Evolutionary conservation across 2,797 vertebrate species (phyloP).

Genomic region (Tympanoctomys barrerae): DNA sequence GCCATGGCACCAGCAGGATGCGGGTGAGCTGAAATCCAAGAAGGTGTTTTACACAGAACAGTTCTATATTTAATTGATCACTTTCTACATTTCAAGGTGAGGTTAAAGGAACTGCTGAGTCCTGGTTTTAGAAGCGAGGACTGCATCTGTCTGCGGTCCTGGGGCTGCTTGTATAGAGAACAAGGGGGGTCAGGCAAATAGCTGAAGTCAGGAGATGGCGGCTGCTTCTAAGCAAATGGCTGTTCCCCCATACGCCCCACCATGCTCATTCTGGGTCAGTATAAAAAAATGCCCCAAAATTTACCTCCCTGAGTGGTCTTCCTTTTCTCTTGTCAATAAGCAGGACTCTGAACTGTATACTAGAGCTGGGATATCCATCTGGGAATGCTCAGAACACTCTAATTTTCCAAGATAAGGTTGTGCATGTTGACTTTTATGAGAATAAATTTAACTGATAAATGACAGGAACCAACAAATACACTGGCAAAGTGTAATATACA

Average conservation of each 20-base stretch:
- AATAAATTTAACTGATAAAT: conserved; percentile 53
- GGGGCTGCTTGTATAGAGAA: not conserved
- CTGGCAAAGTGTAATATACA: not conserved
- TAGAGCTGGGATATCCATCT: not conserved
- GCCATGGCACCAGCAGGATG: conserved; percentile 40
- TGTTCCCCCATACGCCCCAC: not conserved
- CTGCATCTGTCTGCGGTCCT: not conserved
- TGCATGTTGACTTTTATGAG: conserved; percentile 49
- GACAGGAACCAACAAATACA: conserved; percentile 35
- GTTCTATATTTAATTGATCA: conserved; percentile 45
- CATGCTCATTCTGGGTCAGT: not conserved
- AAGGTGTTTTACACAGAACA: conserved; percentile 41
- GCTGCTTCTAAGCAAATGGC: conserved; percentile 32
- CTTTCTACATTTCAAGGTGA: conserved; percentile 64
- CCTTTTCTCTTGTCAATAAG: not conserved
- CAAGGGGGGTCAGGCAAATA: not conserved
- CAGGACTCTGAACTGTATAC: not conserved
- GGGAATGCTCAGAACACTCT: conserved; percentile 3
- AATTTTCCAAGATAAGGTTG: not conserved
- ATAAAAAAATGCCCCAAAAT: not conserved
- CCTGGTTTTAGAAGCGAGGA: not conserved
- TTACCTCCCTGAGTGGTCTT: not conserved
- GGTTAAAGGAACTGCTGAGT: not conserved
- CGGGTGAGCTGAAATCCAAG: conserved; percentile 64
- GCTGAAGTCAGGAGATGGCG: not conserved